Evolutionary conservation across 2,797 vertebrate genomes (phyloP).

Genomic region (Enteromius radiatus): DNA sequence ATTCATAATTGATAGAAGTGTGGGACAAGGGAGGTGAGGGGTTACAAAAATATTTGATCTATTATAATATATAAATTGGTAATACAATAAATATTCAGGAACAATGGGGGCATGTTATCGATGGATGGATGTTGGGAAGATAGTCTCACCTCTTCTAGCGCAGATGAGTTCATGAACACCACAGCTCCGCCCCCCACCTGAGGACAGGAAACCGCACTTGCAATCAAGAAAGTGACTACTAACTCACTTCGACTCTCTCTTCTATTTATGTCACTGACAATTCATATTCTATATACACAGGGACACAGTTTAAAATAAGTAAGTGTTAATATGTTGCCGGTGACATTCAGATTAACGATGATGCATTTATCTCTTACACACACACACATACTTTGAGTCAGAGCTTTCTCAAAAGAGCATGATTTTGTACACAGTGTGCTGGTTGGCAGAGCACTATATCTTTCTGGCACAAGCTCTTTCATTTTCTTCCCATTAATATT

Average conservation of each 20-base stretch:
- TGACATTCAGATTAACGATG: constrained; percentile 18
- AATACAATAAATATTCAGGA: background rate
- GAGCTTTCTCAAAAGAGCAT: background rate
- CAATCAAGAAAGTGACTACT: constrained; percentile 46
- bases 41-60: background rate
- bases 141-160: constrained; percentile 90
- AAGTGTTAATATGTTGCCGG: background rate
- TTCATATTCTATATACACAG: background rate
- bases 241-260: constrained; percentile 27
- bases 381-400: background rate
- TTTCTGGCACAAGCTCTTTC: constrained; percentile 3
- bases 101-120: background rate
- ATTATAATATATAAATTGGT: background rate
- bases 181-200: constrained; percentile 94
- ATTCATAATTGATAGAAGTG: constrained; percentile 73
- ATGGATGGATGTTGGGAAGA: background rate
- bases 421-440: background rate
- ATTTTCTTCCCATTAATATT: constrained; percentile 15
- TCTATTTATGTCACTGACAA: background rate
- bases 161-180: constrained; percentile 97
- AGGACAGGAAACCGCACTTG: constrained; percentile 61
- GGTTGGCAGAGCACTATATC: background rate
- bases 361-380: background rate
- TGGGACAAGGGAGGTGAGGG: constrained; percentile 9
- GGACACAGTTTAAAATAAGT: background rate